Base-by-base conservation (phyloP, 2,888 invertebrate species). In the Apamea anceps region DNA sequence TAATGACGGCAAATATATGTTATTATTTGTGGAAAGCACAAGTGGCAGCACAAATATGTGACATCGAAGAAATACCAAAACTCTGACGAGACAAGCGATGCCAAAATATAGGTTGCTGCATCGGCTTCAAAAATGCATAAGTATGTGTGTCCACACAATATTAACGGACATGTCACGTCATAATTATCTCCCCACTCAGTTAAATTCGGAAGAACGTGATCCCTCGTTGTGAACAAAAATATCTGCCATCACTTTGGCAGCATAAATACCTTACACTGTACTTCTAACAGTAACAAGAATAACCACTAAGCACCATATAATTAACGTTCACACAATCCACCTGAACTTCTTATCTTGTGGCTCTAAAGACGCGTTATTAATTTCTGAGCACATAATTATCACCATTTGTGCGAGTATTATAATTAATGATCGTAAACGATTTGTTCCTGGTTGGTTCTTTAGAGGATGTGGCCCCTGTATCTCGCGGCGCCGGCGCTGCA, bases 381-480 rank as follows among this genome's bases (percentile, higher is more conserved):
- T 68, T 88, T 73, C 28, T 62, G 70, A 81, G 78, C 57, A 62
- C 21, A 82, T 84, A 88, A 90, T 87, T 84, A 79, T 70, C 25
- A 71, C 70, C 37, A 45, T 84, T 85, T 86, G 70, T 62, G 83
- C 62, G 75, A 81, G 75, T 68, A 79, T 85, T 77, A 63, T 81
- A 85, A 80, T 83, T 81, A 85, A 80, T 83, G 74, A 75, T 62
- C 70, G 79, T 88, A 91, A 87, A 86, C 86, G 86, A 89, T 91
- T 87, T 90, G 94, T 95, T 95, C 94, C 94, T 94, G 92, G 90
- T 93, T 68, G 28, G 10, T 54, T 25, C 67, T 70, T 7, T 42
- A 90, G 91, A 95, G 96, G 96, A 96, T 96, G 93, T 93, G 90
- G 94, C 95, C 94, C 92, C 93, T 93, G 92, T 90, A 91, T 91